Evolutionary conservation across 2,888 invertebrate species (phyloP), one percentile per base, ranked within the genome.

Genomic region (Acheta domesticus): DNA sequence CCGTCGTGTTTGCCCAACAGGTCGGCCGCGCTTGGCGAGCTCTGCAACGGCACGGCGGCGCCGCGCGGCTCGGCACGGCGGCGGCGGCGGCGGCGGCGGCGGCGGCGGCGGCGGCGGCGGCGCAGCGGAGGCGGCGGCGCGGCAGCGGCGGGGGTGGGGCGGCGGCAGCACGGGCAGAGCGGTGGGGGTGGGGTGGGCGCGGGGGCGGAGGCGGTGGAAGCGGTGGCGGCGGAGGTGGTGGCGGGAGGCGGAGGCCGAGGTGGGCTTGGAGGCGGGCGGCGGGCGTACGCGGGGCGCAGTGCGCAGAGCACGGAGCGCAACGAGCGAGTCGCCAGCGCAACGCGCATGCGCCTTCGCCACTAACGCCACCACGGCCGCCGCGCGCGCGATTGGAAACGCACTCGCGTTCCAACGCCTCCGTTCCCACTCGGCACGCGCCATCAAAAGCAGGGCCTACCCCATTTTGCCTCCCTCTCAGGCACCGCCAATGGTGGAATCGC

Each of bases 1-100:
- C 16, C 14, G 36, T 36, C 36, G 62, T 62, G 62, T 62, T 62
- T 62, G 62, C 62, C n/a, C 62, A 62, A 19, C 62, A 62, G 16
- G 62, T 62, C 62, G 62, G 62, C 62, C 62, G 62, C 62, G 62
- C 62, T 62, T 62, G 62, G 62, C 62, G 62, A 62, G 62, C 62
- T 14, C 62, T n/a, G 62, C 62, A 62, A 62, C 62, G 62, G 62
- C 14, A 62, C 62, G 62, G 62, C 62, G 62, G 62, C 62, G 62
- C n/a, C 16, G 62, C 62, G 62, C 62, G 62, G 36, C 36, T 36
- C 36, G 62, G 36, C 36, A 8, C 36, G 36, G 36, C 36, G 36
- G 36, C 36, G 36, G 36, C 36, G 36, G 36, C 36, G 36, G 36
- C 36, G 36, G 8, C 0, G 36, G 36, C 36, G 36, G 36, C 36